Percentiles rank a stretch among this genome's conserved stretches.
These are phyloP conservation scores for Argya squamiceps DNA, from an alignment of 2,797 vertebrate genomes.

Conservation along the genomic window DNA sequence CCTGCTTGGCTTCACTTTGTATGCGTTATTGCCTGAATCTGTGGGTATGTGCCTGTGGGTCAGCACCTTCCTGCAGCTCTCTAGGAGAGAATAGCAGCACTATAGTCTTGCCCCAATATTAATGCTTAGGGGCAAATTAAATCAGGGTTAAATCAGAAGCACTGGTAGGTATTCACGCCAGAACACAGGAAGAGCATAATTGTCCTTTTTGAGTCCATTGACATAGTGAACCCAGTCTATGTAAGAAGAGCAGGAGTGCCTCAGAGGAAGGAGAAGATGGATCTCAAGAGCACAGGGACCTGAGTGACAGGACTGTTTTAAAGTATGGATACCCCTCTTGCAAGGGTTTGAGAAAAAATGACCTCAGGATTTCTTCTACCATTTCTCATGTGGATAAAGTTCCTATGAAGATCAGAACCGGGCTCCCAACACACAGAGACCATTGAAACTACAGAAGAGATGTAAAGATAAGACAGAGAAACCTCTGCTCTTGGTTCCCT, in stretches of 20 bases:
- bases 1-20: fast-evolving
- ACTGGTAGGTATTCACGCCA: background rate
- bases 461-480: background rate
- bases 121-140: background rate
- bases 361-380: background rate
- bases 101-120: fast-evolving
- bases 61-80: background rate
- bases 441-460: background rate
- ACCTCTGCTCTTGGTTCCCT: background rate
- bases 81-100: background rate
- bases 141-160: background rate
- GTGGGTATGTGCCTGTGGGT: fast-evolving
- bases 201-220: background rate
- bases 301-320: background rate
- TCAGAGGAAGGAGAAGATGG: background rate
- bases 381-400: background rate
- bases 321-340: background rate
- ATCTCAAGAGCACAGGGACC: background rate
- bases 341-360: background rate
- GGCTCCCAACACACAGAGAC: fast-evolving
- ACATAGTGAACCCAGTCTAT: background rate
- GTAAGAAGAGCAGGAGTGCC: background rate
- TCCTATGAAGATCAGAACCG: background rate
- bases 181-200: background rate
- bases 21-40: no score